Evolutionary conservation across 2,888 invertebrate species (phyloP).

Genomic region (Leptinotarsa peninsularis): DNA sequence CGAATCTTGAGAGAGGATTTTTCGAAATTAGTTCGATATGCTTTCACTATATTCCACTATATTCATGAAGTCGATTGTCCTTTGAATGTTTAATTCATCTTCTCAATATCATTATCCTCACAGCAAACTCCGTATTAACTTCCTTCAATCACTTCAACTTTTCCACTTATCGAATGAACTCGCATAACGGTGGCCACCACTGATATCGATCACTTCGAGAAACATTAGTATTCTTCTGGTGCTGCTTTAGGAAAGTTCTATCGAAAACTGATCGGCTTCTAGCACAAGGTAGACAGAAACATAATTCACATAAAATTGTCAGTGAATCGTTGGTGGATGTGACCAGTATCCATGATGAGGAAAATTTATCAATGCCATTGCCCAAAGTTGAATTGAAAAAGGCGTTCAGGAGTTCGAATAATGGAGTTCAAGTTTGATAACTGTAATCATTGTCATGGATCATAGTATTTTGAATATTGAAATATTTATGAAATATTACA

Average conservation of each 20-base stretch:
- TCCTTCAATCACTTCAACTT: not conserved
- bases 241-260: slow-evolving; percentile 12
- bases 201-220: slow-evolving; percentile 5
- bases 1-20: too few species aligned
- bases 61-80: too few species aligned
- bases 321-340: slow-evolving; percentile 16
- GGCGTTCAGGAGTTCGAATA: not conserved
- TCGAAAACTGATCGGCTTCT: slow-evolving; percentile 24
- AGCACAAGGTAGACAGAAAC: slow-evolving; percentile 16
- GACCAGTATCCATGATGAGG: slow-evolving; percentile 1
- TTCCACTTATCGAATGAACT: not conserved
- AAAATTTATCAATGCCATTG: not conserved
- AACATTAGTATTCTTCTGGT: slow-evolving; percentile 24
- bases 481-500: too few species aligned
- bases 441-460: not conserved
- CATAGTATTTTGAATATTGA: not conserved
- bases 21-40: too few species aligned
- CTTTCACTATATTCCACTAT: too few species aligned
- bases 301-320: slow-evolving; percentile 25
- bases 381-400: not conserved
- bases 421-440: not conserved
- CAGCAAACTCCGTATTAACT: too few species aligned
- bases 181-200: not conserved
- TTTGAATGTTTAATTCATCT: too few species aligned
- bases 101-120: too few species aligned